These are phyloP conservation scores for Lagorchestes hirsutus DNA, from an alignment of 2,797 vertebrate species.

Conservation along the genomic window DNA sequence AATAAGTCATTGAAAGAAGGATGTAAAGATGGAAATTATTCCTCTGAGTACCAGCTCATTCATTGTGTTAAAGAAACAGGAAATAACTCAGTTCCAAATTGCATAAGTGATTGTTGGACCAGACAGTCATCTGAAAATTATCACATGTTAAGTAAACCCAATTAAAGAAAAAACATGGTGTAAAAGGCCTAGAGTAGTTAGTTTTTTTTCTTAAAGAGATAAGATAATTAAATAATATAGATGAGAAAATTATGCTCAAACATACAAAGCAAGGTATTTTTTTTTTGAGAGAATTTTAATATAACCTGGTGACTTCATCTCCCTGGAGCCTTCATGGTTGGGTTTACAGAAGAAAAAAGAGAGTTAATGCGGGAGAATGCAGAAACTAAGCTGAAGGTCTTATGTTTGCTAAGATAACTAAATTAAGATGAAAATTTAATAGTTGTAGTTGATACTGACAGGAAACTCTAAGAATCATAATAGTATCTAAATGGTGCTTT, in stretches of 20 bases:
- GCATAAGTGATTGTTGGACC: slow-evolving; percentile 46
- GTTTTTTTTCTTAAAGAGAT: slow-evolving; percentile 61
- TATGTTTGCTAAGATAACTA: slow-evolving; percentile 23
- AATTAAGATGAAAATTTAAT: slow-evolving; percentile 33
- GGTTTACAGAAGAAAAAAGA: slow-evolving; percentile 2
- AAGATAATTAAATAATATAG: background rate
- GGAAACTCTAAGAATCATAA: background rate
- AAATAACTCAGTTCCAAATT: slow-evolving; percentile 69
- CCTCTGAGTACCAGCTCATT: slow-evolving; percentile 16
- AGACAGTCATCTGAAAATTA: slow-evolving; percentile 65
- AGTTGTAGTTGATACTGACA: slow-evolving; percentile 28
- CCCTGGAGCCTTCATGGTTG: slow-evolving; percentile 28
- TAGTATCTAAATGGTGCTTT: slow-evolving; percentile 18
- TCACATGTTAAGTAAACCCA: slow-evolving; percentile 21
- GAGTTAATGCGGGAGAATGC: slow-evolving; percentile 20
- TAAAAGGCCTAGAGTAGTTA: slow-evolving; percentile 41
- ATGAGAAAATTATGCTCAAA: slow-evolving; percentile 40
- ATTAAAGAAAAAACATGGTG: slow-evolving; percentile 9
- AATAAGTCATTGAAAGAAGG: slow-evolving; percentile 19
- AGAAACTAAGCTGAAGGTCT: slow-evolving; percentile 30
- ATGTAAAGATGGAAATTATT: slow-evolving; percentile 38
- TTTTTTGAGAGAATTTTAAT: slow-evolving; percentile 28
- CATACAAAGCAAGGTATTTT: slow-evolving; percentile 39
- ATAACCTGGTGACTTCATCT: slow-evolving; percentile 40
- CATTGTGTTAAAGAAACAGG: slow-evolving; percentile 60